Evolutionary conservation across 2,888 invertebrate species (phyloP).

Genomic region (Orthonychiurus folsomi): DNA sequence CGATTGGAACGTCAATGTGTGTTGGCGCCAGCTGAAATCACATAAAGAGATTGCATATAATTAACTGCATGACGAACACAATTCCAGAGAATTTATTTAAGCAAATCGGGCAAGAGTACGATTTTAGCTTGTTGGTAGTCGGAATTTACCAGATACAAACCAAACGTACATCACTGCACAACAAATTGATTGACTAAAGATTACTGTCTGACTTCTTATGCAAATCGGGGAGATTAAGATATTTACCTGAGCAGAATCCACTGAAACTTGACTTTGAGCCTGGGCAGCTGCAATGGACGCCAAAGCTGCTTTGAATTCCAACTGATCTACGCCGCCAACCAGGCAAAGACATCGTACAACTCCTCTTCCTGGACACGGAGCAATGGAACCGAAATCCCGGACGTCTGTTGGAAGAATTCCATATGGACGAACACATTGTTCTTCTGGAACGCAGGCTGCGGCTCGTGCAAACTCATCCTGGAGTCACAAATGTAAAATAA

Average conservation of each 20-base stretch:
- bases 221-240: too few relatives aligned
- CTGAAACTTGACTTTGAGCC: background rate
- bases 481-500: slow-evolving; percentile 11
- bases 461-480: slow-evolving; percentile 27
- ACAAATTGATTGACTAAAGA: too few relatives aligned
- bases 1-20: too few relatives aligned
- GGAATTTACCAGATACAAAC: too few relatives aligned
- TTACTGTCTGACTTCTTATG: too few relatives aligned
- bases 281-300: slow-evolving; percentile 7
- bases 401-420: slow-evolving; percentile 31
- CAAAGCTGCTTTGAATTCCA: slow-evolving; percentile 11
- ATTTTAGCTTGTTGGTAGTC: too few relatives aligned
- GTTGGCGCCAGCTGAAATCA: too few relatives aligned
- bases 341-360: slow-evolving; percentile 29
- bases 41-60: too few relatives aligned
- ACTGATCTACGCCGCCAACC: background rate
- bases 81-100: too few relatives aligned
- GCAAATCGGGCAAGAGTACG: too few relatives aligned
- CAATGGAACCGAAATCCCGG: slow-evolving; percentile 29
- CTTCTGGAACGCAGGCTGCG: slow-evolving; percentile 27
- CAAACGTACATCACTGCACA: too few relatives aligned
- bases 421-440: slow-evolving; percentile 28
- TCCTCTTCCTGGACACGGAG: slow-evolving; percentile 33
- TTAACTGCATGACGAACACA: too few relatives aligned
- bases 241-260: background rate